Evolutionary conservation across 2,888 invertebrate species (phyloP).

Genomic region (Coelinius sp.): DNA sequence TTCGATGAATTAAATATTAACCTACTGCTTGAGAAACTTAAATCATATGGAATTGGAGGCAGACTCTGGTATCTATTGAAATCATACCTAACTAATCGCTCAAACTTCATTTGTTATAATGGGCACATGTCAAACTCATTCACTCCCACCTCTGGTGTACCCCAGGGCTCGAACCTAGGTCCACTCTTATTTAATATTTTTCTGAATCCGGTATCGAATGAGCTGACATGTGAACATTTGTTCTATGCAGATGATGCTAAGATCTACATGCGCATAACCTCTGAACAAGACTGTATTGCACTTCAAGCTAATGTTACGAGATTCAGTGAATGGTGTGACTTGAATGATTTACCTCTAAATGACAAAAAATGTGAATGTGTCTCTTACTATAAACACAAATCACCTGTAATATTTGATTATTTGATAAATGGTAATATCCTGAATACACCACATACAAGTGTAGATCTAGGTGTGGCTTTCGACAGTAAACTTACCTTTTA

Average conservation of each 20-base stretch:
- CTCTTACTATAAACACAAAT: not conserved
- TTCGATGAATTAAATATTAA: slow-evolving; percentile 45
- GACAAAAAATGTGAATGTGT: not conserved
- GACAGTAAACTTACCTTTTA: not conserved
- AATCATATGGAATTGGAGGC: slow-evolving; percentile 25
- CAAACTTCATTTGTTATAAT: not conserved
- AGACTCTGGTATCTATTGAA: slow-evolving; percentile 26
- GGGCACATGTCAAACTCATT: not conserved
- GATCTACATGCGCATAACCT: not conserved
- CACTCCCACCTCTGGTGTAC: not conserved
- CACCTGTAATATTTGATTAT: not conserved
- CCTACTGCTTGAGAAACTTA: slow-evolving; percentile 37
- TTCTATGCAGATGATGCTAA: slow-evolving; percentile 11
- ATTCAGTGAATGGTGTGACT: not conserved
- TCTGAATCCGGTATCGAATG: not conserved
- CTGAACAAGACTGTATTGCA: not conserved
- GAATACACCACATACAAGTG: not conserved
- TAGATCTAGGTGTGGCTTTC: not conserved
- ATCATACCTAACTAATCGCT: not conserved
- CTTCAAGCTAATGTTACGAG: not conserved
- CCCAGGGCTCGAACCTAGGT: slow-evolving; percentile 2
- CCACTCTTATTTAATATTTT: not conserved
- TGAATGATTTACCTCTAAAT: not conserved
- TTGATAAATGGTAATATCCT: not conserved
- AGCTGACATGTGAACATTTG: not conserved